Conservation (phyloP, 2,888 invertebrate species). For the Baccha elongata region DNA sequence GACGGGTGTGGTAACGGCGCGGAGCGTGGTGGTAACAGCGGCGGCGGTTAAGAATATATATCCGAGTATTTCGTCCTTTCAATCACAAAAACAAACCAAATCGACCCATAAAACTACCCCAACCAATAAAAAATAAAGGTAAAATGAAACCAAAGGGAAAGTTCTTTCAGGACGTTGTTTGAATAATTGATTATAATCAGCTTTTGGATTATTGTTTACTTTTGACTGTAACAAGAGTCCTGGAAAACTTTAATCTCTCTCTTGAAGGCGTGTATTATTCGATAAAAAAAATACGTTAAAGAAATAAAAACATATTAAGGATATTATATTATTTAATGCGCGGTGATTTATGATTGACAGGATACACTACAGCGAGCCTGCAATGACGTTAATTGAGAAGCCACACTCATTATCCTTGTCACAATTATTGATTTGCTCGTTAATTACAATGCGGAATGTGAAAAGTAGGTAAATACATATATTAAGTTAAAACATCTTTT, state of each 20-base stretch:
- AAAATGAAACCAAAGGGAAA: constrained; percentile 34
- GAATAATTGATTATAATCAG: constrained; percentile 65
- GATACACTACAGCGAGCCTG: constrained; percentile 19
- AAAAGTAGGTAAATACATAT: not conserved
- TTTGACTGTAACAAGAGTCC: constrained; percentile 29
- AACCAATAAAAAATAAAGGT: constrained; percentile 11
- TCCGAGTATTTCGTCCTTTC: constrained; percentile 43
- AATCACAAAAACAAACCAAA: constrained; percentile 22
- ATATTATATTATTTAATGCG: constrained; percentile 18
- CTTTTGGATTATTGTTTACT: constrained; percentile 58
- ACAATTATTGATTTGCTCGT: constrained; percentile 41
- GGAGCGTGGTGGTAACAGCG: not conserved
- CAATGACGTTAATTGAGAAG: constrained; percentile 63
- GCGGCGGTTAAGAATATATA: constrained; percentile 39
- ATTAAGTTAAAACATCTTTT: constrained; percentile 3
- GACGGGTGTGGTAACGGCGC: not conserved
- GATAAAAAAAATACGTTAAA: constrained; percentile 12
- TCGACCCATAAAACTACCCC: constrained; percentile 15
- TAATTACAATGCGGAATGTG: constrained; percentile 37
- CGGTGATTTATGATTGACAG: constrained; percentile 46
- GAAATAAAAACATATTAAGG: constrained; percentile 12
- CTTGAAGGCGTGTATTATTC: constrained; percentile 6
- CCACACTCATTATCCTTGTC: constrained; percentile 45
- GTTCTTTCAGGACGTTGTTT: constrained; percentile 57
- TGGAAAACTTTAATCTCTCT: constrained; percentile 50